Percentiles rank a stretch among this genome's conserved stretches.
Conservation (phyloP, 2,888 invertebrate genomes). For the Itoplectis maculator region DNA sequence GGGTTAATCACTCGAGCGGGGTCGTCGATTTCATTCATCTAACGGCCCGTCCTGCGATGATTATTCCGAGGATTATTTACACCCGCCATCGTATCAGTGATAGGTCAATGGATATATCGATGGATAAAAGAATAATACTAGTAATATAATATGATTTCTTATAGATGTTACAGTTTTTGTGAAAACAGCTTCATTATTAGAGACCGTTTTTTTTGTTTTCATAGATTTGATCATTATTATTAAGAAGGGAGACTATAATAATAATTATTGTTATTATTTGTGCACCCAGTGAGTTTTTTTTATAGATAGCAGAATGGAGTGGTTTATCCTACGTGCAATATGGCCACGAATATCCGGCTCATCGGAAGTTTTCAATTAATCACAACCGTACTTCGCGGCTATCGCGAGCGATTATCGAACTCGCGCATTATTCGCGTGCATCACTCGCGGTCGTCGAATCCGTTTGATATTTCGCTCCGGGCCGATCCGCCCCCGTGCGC, state of each 20-base stretch:
- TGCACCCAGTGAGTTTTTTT: too few relatives aligned
- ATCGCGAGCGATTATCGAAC: neutral
- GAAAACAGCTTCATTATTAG: too few relatives aligned
- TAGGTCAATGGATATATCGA: neutral
- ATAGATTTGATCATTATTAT: too few relatives aligned
- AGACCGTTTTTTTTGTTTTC: too few relatives aligned
- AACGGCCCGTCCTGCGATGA: neutral
- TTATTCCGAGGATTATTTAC: conserved; percentile 15
- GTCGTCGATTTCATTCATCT: neutral
- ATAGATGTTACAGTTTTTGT: neutral
- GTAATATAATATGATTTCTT: neutral
- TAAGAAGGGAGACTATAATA: neutral
- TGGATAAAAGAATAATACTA: neutral
- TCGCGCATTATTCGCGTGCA: neutral
- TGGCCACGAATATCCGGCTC: neutral
- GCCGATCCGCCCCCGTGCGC: neutral
- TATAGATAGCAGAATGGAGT: too few relatives aligned
- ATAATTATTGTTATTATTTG: neutral
- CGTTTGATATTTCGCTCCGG: neutral
- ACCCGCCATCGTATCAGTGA: neutral
- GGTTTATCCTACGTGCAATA: neutral
- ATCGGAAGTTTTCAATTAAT: neutral
- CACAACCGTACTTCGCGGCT: too few relatives aligned
- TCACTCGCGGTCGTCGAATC: neutral
- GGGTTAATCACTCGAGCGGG: neutral